Percentiles rank a stretch among this genome's conserved stretches.
Evolutionary conservation across 2,113 vertebrate genomes (phyloP).

Genomic region (Hippocampus guttulatus): DNA sequence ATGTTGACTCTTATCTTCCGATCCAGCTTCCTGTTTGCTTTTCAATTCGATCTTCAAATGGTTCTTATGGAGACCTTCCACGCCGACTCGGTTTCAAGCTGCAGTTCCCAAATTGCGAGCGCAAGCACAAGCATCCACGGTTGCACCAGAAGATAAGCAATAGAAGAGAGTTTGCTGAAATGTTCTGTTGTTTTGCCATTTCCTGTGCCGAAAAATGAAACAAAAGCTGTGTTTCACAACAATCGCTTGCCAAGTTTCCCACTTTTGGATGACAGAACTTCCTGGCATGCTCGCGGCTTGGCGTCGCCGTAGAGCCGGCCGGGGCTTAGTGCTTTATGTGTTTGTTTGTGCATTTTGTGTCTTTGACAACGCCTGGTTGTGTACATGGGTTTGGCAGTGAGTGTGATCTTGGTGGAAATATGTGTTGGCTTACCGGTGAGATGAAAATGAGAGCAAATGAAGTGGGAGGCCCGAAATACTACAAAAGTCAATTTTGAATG

Average conservation of each 20-base stretch:
- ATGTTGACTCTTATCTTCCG: constrained; percentile 30
- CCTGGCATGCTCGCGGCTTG: constrained; percentile 17
- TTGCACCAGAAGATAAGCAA: constrained; percentile 3
- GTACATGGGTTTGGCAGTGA: constrained; percentile 26
- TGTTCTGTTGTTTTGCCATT: constrained; percentile 25
- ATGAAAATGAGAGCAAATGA: constrained; percentile 48
- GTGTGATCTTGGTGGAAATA: constrained; percentile 32
- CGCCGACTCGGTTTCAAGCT: constrained; percentile 13
- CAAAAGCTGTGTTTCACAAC: constrained; percentile 19
- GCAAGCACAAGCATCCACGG: background rate
- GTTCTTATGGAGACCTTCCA: constrained; percentile 3
- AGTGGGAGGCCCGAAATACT: constrained; percentile 37
- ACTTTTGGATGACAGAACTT: constrained; percentile 26
- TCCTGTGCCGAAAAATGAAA: constrained; percentile 27
- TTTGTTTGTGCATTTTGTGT: constrained; percentile 27
- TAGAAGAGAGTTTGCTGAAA: constrained; percentile 19
- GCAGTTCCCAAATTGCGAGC: constrained; percentile 12
- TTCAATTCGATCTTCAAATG: constrained; percentile 17
- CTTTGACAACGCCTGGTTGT: constrained; percentile 19
- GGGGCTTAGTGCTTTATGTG: constrained; percentile 20
- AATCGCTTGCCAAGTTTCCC: constrained; percentile 20
- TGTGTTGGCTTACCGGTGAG: constrained; percentile 44
- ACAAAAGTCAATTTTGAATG: constrained; percentile 33
- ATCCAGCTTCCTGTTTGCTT: constrained; percentile 31
- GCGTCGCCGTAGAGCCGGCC: constrained; percentile 22